Conservation (phyloP, 2,113 vertebrate species). For the Toxostoma redivivum region DNA sequence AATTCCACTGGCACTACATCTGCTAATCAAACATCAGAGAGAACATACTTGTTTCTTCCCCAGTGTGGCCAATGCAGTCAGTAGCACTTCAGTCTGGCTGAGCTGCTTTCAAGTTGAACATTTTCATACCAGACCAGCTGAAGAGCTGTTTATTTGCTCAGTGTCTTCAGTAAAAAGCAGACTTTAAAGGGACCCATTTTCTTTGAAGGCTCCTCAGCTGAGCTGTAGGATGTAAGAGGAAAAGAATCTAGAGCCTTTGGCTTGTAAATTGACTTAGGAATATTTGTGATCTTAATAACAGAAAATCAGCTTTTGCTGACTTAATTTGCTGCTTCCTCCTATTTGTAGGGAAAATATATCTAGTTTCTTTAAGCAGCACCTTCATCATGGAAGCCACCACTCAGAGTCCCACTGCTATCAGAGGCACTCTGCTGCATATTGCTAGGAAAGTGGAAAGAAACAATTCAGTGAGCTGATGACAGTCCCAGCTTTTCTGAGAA, state of each 20-base stretch:
- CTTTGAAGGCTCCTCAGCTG: neutral
- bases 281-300: neutral
- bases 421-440: neutral
- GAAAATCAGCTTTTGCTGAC: neutral
- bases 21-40: conserved; percentile 20
- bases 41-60: neutral
- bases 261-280: neutral
- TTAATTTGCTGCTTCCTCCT: neutral
- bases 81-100: neutral
- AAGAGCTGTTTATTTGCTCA: conserved; percentile 23
- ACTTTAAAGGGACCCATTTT: conserved; percentile 11
- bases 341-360: neutral
- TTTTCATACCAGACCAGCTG: conserved; percentile 2
- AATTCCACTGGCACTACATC: neutral
- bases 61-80: neutral
- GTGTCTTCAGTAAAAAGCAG: neutral
- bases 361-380: neutral
- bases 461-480: neutral
- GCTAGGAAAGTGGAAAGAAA: neutral
- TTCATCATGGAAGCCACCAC: neutral
- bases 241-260: neutral
- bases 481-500: neutral
- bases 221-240: neutral
- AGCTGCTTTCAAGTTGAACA: conserved; percentile 16
- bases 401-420: neutral